Evolutionary conservation across 2,113 vertebrate species (phyloP).

Genomic region (Parotia lawesii): DNA sequence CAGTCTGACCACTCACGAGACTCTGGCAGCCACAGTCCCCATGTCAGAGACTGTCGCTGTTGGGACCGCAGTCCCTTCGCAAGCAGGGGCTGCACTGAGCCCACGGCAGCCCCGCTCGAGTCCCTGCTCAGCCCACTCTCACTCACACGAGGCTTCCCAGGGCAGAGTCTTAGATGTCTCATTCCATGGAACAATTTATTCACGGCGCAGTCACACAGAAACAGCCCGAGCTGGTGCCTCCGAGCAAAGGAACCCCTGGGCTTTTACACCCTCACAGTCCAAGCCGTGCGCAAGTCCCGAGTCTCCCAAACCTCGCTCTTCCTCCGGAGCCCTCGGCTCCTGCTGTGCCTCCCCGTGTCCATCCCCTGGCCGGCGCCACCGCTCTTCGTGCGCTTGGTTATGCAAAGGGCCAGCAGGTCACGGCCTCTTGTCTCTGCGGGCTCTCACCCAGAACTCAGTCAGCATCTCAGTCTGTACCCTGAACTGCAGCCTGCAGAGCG

Average conservation of each 20-base stretch:
- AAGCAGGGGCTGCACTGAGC: not conserved
- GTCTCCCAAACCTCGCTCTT: not conserved
- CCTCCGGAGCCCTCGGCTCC: accelerated
- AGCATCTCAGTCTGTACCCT: not conserved
- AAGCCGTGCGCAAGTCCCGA: accelerated
- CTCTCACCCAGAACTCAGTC: not conserved
- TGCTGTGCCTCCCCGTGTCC: not conserved
- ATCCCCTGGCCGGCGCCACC: accelerated
- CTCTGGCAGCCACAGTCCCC: not conserved
- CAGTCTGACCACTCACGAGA: not conserved
- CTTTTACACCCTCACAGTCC: not conserved
- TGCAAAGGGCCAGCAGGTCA: not conserved
- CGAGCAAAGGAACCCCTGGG: too few species aligned
- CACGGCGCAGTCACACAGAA: not conserved
- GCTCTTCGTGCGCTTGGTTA: accelerated
- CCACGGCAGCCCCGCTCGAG: accelerated
- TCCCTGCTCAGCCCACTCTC: not conserved
- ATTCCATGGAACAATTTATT: not conserved
- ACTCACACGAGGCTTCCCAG: not conserved
- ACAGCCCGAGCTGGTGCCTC: not conserved
- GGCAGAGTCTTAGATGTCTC: not conserved
- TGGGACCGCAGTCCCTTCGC: accelerated
- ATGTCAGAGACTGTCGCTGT: not conserved
- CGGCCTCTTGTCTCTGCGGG: not conserved
- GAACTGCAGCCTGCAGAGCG: accelerated